Conservation (phyloP, 2,888 invertebrate species). For the Nephrotoma flavescens region DNA sequence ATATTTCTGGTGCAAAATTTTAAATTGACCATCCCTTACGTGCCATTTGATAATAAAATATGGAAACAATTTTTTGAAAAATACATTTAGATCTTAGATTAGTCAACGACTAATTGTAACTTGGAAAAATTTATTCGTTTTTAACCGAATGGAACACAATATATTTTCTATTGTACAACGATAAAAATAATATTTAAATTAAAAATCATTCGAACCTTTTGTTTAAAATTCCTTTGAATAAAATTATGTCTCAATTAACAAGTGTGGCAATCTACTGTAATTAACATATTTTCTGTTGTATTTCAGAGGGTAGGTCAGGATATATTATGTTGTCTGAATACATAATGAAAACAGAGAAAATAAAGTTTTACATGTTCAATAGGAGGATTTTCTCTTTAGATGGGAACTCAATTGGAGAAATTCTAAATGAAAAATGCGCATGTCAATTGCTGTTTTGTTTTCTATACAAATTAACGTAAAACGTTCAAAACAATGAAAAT, state of each 20-base stretch:
- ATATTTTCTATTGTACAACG: too few species aligned
- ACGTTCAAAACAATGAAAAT: neutral
- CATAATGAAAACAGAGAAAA: neutral
- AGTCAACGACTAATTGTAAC: too few species aligned
- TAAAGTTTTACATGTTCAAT: neutral
- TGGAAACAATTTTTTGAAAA: too few species aligned
- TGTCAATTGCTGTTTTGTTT: neutral
- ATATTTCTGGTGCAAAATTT: too few species aligned
- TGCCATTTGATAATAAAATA: too few species aligned
- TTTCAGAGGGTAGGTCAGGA: neutral
- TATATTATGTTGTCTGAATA: neutral
- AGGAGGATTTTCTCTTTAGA: neutral
- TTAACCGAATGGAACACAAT: too few species aligned
- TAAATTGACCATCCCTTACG: too few species aligned
- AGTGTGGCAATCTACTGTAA: neutral
- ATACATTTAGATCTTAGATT: too few species aligned
- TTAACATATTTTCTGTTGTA: neutral
- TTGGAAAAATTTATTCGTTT: too few species aligned
- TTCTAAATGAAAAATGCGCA: neutral
- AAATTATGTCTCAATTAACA: neutral
- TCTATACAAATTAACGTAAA: neutral
- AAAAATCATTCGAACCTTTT: neutral
- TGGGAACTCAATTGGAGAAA: neutral
- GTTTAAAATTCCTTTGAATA: neutral
- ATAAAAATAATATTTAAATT: too few species aligned